Percentiles rank a stretch among this genome's conserved stretches.
phyloP scores from a whole-genome alignment of 2,888 invertebrate genomes.

The Glyphotaelius pellucidus region DNA sequence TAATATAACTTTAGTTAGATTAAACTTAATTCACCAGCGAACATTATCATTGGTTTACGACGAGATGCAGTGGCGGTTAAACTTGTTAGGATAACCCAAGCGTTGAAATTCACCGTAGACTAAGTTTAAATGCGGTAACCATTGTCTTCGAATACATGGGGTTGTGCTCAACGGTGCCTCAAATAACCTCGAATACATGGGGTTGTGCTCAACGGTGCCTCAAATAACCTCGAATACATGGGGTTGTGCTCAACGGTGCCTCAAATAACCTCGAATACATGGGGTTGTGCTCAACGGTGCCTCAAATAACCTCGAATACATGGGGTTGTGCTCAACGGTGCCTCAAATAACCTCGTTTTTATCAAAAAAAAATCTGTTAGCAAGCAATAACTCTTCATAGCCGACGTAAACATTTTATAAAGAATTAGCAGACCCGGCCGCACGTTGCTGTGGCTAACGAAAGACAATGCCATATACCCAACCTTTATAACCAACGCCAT shows the following conservation, averaged over 20 bases:
- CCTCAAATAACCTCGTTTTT: neutral
- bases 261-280: no score
- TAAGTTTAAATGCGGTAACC: neutral
- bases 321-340: neutral
- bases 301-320: no score
- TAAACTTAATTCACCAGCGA: neutral
- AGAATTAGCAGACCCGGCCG: no score
- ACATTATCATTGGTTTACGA: neutral
- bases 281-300: neutral
- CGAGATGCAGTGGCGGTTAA: neutral
- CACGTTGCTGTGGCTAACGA: no score
- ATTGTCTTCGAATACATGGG: neutral
- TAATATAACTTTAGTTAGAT: neutral
- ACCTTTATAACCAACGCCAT: no score
- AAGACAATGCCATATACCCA: no score
- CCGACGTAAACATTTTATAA: no score
- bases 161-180: neutral
- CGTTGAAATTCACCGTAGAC: neutral
- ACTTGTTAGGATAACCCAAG: neutral
- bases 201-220: no score
- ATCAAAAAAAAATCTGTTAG: neutral
- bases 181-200: no score
- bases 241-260: neutral
- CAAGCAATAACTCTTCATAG: no score
- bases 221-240: neutral